These are phyloP conservation scores for Meloidogyne exigua DNA, from an alignment of 1,140 invertebrate species.

Conservation along the genomic window DNA sequence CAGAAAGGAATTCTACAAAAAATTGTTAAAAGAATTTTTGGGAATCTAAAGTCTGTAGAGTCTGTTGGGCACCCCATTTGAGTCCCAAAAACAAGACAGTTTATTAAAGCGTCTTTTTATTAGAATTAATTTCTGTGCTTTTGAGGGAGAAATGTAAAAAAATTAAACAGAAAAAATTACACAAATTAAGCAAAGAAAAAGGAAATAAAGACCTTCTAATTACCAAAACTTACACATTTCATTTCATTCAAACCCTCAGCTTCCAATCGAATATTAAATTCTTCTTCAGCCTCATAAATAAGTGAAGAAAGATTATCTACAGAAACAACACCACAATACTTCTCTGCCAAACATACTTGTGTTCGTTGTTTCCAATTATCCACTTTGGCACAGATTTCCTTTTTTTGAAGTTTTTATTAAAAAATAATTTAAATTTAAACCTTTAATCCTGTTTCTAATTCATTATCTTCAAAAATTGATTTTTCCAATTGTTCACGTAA, in stretches of 20 bases:
- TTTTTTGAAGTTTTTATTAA: neutral
- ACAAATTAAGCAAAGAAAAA: too few relatives aligned
- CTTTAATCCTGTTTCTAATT: conserved; percentile 29
- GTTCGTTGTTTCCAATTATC: conserved; percentile 26
- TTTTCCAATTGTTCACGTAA: conserved; percentile 35
- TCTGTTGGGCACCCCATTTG: too few relatives aligned
- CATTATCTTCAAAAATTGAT: conserved; percentile 29
- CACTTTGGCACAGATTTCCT: conserved; percentile 30
- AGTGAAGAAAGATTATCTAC: conserved; percentile 20
- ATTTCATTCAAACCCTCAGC: conserved; percentile 11
- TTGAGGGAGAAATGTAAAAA: too few relatives aligned
- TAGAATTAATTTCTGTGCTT: too few relatives aligned
- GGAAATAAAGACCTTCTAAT: too few relatives aligned
- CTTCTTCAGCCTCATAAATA: conserved; percentile 27
- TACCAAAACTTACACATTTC: neutral
- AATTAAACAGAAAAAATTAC: too few relatives aligned
- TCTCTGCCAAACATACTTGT: neutral
- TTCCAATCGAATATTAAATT: conserved; percentile 19
- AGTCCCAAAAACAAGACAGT: too few relatives aligned
- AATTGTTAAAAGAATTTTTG: too few relatives aligned
- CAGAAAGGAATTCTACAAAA: too few relatives aligned
- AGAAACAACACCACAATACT: conserved; percentile 5
- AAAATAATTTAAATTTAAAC: conserved; percentile 7
- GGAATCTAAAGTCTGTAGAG: too few relatives aligned
- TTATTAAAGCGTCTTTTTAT: too few relatives aligned